Evolutionary conservation across 2,113 vertebrate genomes (phyloP).

Genomic region (Bubo bubo): DNA sequence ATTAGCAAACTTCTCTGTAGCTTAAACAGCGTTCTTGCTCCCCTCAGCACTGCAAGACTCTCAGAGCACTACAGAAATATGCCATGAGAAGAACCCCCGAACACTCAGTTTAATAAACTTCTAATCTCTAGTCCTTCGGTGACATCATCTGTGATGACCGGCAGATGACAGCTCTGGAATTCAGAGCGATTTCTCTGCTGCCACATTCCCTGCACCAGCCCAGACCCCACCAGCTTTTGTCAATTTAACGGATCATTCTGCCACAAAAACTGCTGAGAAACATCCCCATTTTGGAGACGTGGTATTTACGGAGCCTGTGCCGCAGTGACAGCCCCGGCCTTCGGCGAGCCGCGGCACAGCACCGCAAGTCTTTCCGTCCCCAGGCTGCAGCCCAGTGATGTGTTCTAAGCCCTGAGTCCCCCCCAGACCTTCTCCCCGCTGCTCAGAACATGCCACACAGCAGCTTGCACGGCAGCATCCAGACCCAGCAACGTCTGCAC

Average conservation of each 20-base stretch:
- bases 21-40: rapidly evolving
- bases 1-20: background rate
- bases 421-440: background rate
- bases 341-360: rapidly evolving
- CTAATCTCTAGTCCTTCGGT: rapidly evolving
- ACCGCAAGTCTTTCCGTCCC: background rate
- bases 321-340: rapidly evolving
- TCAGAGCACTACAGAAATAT: rapidly evolving
- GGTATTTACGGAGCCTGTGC: background rate
- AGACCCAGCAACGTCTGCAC: rapidly evolving
- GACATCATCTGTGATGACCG: rapidly evolving
- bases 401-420: too few species aligned
- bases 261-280: background rate
- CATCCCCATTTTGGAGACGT: background rate
- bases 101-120: rapidly evolving
- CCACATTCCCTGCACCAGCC: background rate
- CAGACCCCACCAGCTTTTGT: background rate
- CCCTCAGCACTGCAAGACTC: background rate
- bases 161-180: background rate
- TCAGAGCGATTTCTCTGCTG: background rate
- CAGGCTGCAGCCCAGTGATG: rapidly evolving
- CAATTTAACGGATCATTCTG: background rate
- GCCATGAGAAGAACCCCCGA: background rate
- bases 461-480: background rate
- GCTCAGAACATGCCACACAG: background rate